phyloP scores from a whole-genome alignment of 1,140 invertebrate genomes.

The Trypoxylus dichotomus region DNA sequence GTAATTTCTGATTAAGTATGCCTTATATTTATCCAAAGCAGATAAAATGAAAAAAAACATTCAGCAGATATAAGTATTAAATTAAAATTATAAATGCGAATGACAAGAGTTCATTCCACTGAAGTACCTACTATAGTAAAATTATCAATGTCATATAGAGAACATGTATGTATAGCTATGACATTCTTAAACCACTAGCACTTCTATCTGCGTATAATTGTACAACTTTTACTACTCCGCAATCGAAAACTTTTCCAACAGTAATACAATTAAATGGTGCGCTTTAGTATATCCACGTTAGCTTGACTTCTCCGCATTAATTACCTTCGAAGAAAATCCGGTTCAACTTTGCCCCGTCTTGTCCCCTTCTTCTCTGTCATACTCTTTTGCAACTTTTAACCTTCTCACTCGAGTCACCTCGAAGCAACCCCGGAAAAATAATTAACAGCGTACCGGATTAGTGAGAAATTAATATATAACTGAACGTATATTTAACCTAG shows the following conservation, averaged over 20 bases:
- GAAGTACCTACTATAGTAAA: no score
- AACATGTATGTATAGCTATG: no score
- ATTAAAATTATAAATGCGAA: no score
- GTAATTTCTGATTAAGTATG: no score
- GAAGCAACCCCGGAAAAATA: slow-evolving; percentile 13
- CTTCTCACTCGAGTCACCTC: not conserved
- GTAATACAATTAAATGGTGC: slow-evolving; percentile 9
- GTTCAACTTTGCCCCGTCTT: not conserved
- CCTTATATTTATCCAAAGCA: no score
- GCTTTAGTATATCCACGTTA: slow-evolving; percentile 5
- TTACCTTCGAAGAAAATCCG: slow-evolving; percentile 3
- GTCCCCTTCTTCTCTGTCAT: not conserved
- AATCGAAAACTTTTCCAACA: not conserved
- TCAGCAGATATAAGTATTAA: no score
- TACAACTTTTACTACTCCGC: not conserved
- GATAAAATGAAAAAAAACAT: no score
- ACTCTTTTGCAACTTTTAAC: not conserved
- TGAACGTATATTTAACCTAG: slow-evolving; percentile 19
- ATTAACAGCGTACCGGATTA: slow-evolving; percentile 19
- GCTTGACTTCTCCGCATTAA: not conserved
- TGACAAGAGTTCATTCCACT: no score
- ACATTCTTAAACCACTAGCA: not conserved
- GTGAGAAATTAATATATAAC: slow-evolving; percentile 14
- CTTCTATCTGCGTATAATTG: not conserved
- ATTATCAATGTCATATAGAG: no score